phyloP scores from a whole-genome alignment of 1,140 invertebrate genomes.

The Heliconius nattereri region DNA sequence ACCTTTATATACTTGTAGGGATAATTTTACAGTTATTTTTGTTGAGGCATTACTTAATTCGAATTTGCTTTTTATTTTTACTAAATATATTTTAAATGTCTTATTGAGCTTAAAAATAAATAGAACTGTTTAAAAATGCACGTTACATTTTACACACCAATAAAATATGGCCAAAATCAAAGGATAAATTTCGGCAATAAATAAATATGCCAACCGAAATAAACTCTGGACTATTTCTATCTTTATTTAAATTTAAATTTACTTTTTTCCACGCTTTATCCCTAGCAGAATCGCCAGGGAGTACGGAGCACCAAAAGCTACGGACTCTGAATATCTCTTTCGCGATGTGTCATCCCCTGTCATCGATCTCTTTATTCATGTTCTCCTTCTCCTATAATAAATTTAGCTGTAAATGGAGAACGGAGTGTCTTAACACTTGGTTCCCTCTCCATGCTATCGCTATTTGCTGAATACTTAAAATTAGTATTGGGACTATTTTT shows the following conservation, averaged over 20 bases:
- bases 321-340: background rate
- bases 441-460: no score
- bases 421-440: no score
- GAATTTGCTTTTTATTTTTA: no score
- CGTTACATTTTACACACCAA: background rate
- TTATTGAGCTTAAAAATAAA: no score
- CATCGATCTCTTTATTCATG: background rate
- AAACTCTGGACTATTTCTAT: background rate
- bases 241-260: background rate
- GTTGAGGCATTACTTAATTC: background rate
- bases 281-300: no score
- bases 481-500: no score
- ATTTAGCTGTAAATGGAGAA: no score
- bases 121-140: no score
- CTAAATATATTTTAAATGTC: no score
- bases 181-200: background rate
- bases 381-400: no score
- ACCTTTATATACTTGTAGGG: background rate
- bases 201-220: conserved; percentile 1
- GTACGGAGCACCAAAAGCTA: background rate
- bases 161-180: background rate
- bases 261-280: background rate
- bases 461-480: no score
- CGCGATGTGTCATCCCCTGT: background rate
- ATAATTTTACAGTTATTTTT: background rate